Evolutionary conservation across 2,888 invertebrate species (phyloP), one percentile per base, ranked within the genome.

Genomic region (Eupithecia insigniata): DNA sequence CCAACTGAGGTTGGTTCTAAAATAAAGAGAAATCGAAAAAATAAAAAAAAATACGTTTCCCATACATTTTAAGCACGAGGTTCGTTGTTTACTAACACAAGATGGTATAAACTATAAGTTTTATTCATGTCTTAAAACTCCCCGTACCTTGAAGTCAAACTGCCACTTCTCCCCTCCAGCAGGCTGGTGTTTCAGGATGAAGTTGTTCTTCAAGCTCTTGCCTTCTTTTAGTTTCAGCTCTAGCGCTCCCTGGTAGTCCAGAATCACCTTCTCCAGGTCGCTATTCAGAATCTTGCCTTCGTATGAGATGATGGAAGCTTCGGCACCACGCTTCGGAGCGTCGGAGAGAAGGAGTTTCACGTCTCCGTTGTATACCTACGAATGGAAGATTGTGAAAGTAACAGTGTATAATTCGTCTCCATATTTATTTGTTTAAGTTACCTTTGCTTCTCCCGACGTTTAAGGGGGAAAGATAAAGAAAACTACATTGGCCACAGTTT

Each of bases 211-310:
- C 30, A 92, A 79, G 1, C 90, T 79, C 77, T 89, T 89, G 43
- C 92, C 92, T n/a, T 88, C 87, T 73, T 87, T 89, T 14, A 93
- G 84, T 30, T 86, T 85, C 26, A 94, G 60, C 55, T 90, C 88
- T 0, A 93, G 12, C 34, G 89, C 87, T 1, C 89, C 91, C 55
- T 93, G 90, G 61, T 90, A 85, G 70, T 92, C 87, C 30, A 90
- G 73, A n/a, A 77, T 71, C 0, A 82, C 72, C 69, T 89, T 89
- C 0, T 91, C 89, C 1, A 84, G 69, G 83, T 92, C 86, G 61
- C 85, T 84, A 82, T 92, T 86, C 18, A 76, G 66, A 1, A 90
- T n/a, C 71, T 90, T 93, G 67, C 81, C 87, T 65, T 89, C 89
- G 83, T 92, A 91, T 26, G 78, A 82, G 76, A 94, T 84, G 67